Evolutionary conservation across 2,797 vertebrate species (phyloP), one percentile per base, ranked within the genome.

Genomic region (Diplodus puntazzo): DNA sequence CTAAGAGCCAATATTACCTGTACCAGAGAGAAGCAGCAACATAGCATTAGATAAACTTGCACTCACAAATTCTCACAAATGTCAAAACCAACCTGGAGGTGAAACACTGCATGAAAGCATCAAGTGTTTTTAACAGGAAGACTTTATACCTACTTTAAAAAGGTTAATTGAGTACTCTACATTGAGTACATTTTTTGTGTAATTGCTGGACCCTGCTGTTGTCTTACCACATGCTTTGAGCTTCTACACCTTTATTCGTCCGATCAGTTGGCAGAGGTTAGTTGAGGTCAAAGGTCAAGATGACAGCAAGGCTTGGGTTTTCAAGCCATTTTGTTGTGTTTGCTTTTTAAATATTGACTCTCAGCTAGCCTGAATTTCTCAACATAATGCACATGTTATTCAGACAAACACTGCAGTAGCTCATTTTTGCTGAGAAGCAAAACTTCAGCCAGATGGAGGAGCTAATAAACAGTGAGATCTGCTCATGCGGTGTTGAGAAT

Each of bases 341-440:
- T 30, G 2, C 18, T 0, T 43, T 39, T 6, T 58, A 39, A 0
- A 46, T n/a, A 27, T n/a, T 21, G 45, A n/a, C 13, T 73, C 34
- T 55, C 14, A 50, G 3, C 42, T 53, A 11, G 8, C 39, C 12
- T 34, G 2, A n/a, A 13, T 8, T 16, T 21, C 48, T 52, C 12
- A 11, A 16, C 11, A 4, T 23, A 13, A n/a, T 20, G 30, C 49
- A 46, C 18, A 62, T 54, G 72, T 49, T 17, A 45, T 6, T 63
- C 63, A 72, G 62, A 62, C 63, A 72, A 80, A 79, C 62, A 46
- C 23, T 16, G 46, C 20, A 21, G 43, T 16, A 21, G 46, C 23
- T 34, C 48, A 49, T 55, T 70, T 39, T 65, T 73, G 72, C 82
- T 71, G 77, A 74, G 60, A 23, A 17, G 72, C 57, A 20, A n/a